These are phyloP conservation scores for Andrena chrysosceles DNA, from an alignment of 2,888 invertebrate species.

Conservation along the genomic window DNA sequence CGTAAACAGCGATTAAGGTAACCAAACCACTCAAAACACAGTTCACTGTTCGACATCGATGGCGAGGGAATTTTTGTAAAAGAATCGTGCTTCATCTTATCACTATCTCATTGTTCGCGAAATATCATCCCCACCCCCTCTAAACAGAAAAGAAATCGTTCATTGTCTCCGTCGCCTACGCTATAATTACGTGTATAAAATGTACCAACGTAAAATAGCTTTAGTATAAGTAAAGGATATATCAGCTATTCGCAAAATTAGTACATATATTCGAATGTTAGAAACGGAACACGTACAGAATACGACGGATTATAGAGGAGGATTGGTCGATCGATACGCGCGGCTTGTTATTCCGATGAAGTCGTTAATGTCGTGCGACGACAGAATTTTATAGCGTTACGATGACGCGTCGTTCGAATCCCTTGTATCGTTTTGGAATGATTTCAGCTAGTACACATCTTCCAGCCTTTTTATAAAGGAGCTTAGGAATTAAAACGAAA, in stretches of 20 bases:
- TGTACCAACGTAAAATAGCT: slow-evolving; percentile 75
- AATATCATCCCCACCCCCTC: slow-evolving; percentile 6
- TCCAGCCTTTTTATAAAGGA: slow-evolving; percentile 18
- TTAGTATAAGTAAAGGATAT: slow-evolving; percentile 73
- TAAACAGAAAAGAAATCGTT: slow-evolving; percentile 6
- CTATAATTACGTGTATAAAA: slow-evolving; percentile 74
- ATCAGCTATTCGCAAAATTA: slow-evolving; percentile 68
- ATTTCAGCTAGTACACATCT: slow-evolving; percentile 23
- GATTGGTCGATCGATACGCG: slow-evolving; percentile 19
- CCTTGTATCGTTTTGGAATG: slow-evolving; percentile 13
- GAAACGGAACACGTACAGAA: slow-evolving; percentile 19
- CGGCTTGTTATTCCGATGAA: slow-evolving; percentile 7
- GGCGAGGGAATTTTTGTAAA: slow-evolving; percentile 34
- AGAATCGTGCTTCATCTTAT: slow-evolving; percentile 38
- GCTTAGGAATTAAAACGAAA: slow-evolving; percentile 5
- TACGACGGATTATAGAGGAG: slow-evolving; percentile 6
- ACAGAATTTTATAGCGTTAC: slow-evolving; percentile 23
- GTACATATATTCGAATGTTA: slow-evolving; percentile 58
- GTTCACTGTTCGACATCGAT: slow-evolving; percentile 5
- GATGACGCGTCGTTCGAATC: background rate
- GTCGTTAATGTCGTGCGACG: slow-evolving; percentile 7
- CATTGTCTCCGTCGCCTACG: slow-evolving; percentile 61
- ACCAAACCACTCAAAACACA: slow-evolving; percentile 1
- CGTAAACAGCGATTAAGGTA: slow-evolving; percentile 5
- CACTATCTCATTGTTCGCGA: slow-evolving; percentile 29